Evolutionary conservation across 2,113 vertebrate genomes (phyloP).

Genomic region (Melanerpes aurifrons): DNA sequence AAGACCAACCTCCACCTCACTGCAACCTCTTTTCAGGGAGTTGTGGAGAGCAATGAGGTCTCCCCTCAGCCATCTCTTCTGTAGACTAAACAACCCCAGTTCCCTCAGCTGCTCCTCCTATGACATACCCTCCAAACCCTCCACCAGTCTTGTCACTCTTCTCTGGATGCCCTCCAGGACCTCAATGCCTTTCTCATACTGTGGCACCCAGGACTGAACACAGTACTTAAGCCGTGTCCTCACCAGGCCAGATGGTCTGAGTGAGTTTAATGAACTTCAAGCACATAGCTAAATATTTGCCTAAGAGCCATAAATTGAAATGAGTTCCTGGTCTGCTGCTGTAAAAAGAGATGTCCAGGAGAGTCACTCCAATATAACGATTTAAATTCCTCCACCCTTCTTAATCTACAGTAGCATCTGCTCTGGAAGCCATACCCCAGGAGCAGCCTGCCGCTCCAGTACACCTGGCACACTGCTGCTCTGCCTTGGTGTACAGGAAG

Average conservation of each 20-base stretch:
- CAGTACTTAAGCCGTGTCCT: too few relatives aligned
- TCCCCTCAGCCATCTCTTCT: too few relatives aligned
- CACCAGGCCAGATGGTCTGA: neutral
- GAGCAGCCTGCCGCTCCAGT: neutral
- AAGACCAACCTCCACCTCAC: too few relatives aligned
- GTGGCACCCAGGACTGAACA: too few relatives aligned
- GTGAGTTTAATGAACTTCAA: neutral
- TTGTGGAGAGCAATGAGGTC: too few relatives aligned
- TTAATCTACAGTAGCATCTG: neutral
- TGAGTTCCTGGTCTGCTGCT: neutral
- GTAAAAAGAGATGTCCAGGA: neutral
- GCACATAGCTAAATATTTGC: neutral
- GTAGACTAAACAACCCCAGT: too few relatives aligned
- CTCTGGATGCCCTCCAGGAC: too few relatives aligned
- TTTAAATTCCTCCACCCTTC: neutral
- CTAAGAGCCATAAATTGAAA: neutral
- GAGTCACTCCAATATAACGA: neutral
- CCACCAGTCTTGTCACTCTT: too few relatives aligned
- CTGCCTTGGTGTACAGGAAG: neutral
- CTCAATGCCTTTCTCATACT: too few relatives aligned
- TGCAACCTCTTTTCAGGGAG: too few relatives aligned
- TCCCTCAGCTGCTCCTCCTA: too few relatives aligned
- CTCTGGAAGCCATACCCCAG: neutral
- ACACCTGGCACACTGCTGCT: neutral
- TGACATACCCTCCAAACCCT: too few relatives aligned